Evolutionary conservation across 2,888 invertebrate genomes (phyloP), one percentile per base, ranked within the genome.

Genomic region (Yponomeuta malinellus): DNA sequence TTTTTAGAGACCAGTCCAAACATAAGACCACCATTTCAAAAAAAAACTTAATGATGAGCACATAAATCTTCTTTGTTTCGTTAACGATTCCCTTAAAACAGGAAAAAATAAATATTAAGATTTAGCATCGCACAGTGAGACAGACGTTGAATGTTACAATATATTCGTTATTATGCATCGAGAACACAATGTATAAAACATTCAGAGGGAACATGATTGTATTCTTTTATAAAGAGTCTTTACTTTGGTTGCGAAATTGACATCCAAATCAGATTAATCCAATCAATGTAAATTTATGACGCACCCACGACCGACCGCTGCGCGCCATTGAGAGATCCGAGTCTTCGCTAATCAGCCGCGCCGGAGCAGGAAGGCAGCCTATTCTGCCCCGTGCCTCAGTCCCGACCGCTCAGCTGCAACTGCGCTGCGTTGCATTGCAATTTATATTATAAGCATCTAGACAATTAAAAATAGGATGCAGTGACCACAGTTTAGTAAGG

Each of bases 231-330:
- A 88, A 86, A 88, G 83, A 89, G 83, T 83, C 83, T 84, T 84
- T 85, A 85, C 86, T 86, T 87, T 88, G 84, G 83, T 83, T 85
- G 84, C 88, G 86, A 92, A 91, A 88, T 90, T 90, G 90, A 89
- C 90, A 90, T 88, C 85, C 89, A 92, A 92, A 93, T 92, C 92
- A 91, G 92, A 92, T 93, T 91, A 92, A 90, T 89, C 91, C 92
- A 90, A 92, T 92, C 92, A 92, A 90, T 89, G 89, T 84, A 88
- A 89, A 93, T 93, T 92, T 93, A 92, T 93, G 92, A 93, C 88
- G 90, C 90, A 88, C 88, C 86, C 87, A 78, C 82, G 86, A 85
- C 81, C 86, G 85, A 82, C 83, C 87, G 80, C 76, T 78, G 76
- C 80, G 77, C 79, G 82, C 86, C 88, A 85, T 87, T 87, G 86